Conservation (phyloP, 2,888 invertebrate genomes). For the Stenoptilia bipunctidactyla region DNA sequence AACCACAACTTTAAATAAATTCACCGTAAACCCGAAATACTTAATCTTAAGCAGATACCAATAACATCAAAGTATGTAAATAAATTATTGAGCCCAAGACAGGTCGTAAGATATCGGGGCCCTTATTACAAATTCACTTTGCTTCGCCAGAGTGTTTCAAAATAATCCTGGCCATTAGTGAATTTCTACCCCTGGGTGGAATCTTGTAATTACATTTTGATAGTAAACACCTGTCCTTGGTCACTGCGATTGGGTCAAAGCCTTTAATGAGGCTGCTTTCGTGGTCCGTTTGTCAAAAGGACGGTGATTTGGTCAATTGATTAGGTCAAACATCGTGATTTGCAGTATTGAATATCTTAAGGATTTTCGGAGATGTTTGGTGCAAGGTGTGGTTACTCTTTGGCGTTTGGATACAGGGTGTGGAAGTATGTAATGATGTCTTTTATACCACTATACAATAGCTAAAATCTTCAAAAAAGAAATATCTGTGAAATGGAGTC, state of each 20-base stretch:
- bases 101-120: constrained; percentile 33
- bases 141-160: constrained; percentile 26
- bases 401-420: too few species aligned
- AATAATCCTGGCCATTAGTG: constrained; percentile 47
- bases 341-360: too few species aligned
- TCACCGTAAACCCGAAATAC: neutral
- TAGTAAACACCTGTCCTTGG: constrained; percentile 49
- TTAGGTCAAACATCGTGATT: constrained; percentile 20
- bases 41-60: constrained; percentile 7
- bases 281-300: constrained; percentile 38
- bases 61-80: constrained; percentile 32
- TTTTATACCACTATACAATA: too few species aligned
- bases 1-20: too few species aligned
- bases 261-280: constrained; percentile 34
- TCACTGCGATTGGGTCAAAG: constrained; percentile 25
- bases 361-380: too few species aligned
- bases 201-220: constrained; percentile 49
- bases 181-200: constrained; percentile 28
- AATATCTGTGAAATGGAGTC: too few species aligned
- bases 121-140: constrained; percentile 59
- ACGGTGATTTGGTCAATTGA: constrained; percentile 41
- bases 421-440: too few species aligned
- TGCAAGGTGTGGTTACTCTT: too few species aligned
- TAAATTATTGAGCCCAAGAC: constrained; percentile 44
- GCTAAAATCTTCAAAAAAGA: too few species aligned